Conservation (phyloP, 1,140 invertebrate species). For the Scaptomyza montana region DNA sequence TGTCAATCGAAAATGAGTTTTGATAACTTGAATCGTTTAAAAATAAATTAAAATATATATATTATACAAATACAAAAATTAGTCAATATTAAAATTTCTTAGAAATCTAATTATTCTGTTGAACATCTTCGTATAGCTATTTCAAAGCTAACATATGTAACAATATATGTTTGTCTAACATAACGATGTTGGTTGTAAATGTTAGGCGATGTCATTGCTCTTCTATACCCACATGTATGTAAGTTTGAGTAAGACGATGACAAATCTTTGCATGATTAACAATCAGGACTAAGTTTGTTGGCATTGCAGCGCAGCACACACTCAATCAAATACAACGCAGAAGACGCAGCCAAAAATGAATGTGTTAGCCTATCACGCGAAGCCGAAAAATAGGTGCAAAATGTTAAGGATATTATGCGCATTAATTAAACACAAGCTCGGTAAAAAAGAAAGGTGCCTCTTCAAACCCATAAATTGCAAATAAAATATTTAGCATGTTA, state of each 20-base stretch:
- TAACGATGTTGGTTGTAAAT: slow-evolving; percentile 9
- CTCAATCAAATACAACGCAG: slow-evolving; percentile 57
- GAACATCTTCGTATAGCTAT: not conserved
- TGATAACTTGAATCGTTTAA: too few relatives aligned
- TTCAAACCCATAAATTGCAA: slow-evolving; percentile 36
- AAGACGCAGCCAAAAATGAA: not conserved
- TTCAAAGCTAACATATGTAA: not conserved
- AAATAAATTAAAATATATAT: too few relatives aligned
- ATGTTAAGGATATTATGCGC: slow-evolving; percentile 68
- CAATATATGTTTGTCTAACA: not conserved
- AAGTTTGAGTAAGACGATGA: slow-evolving; percentile 12
- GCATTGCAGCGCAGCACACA: slow-evolving; percentile 7
- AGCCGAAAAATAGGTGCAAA: slow-evolving; percentile 57
- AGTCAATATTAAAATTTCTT: too few relatives aligned
- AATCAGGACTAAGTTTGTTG: slow-evolving; percentile 29
- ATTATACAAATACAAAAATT: too few relatives aligned
- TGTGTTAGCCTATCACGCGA: not conserved
- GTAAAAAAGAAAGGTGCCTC: slow-evolving; percentile 13
- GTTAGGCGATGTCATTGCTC: slow-evolving; percentile 4
- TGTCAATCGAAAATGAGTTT: too few relatives aligned
- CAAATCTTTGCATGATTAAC: slow-evolving; percentile 58
- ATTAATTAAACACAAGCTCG: slow-evolving; percentile 62
- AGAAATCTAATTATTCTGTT: not conserved
- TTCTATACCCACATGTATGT: not conserved
- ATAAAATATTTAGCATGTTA: slow-evolving; percentile 75